Base-by-base conservation (phyloP, 2,113 vertebrate genomes). In the Sterrhoptilus dennistouni region DNA sequence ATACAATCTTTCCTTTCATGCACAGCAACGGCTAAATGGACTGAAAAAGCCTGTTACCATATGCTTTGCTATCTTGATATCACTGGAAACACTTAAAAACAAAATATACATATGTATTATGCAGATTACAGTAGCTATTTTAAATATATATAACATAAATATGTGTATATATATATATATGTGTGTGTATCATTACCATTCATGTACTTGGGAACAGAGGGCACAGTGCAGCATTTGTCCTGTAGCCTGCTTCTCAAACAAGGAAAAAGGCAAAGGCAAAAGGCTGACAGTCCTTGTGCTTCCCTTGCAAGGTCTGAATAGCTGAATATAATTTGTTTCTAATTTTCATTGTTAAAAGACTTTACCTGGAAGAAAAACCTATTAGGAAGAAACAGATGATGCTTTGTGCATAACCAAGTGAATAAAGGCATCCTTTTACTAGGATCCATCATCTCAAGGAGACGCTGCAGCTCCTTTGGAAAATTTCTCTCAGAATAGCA, bases 281-380 rank as follows among this genome's bases (percentile, higher is more conserved):
- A 89, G 7, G 25, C 72, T 94, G 71, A 61, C 42, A 77, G 33
- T 68, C 77, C 70, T 70, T 70, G 16, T 61, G 61, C 35, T 60
- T 91, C 85, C 53, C 47, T 76, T 74, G 11, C 42, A 80, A 90
- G 50, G 23, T 87, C 66, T 91, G 70, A 92, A 79, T 53, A 82
- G 54, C 40, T 52, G 53, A 61, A 59, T 79, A 56, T 56, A 82
- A 84, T 93, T 94, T 76, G 53, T 89, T 96, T 82, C 65, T 95
- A 94, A 89, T 93, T 87, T 38, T 4, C 2, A 80, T 74, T 88
- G 38, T 85, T 94, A 82, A 89, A 89, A 95, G 74, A 57, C 57
- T 76, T 91, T 71, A 60, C 33, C 35, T 77, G 74, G 53, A 69
- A 90, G 31, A 93, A 89, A 93, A 89, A 61, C 18, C 54, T 89